A percentile compares a stretch with the other conserved stretches of the same genome.
Conservation (phyloP, 2,888 invertebrate species). For the Chrysolina haemoptera region DNA sequence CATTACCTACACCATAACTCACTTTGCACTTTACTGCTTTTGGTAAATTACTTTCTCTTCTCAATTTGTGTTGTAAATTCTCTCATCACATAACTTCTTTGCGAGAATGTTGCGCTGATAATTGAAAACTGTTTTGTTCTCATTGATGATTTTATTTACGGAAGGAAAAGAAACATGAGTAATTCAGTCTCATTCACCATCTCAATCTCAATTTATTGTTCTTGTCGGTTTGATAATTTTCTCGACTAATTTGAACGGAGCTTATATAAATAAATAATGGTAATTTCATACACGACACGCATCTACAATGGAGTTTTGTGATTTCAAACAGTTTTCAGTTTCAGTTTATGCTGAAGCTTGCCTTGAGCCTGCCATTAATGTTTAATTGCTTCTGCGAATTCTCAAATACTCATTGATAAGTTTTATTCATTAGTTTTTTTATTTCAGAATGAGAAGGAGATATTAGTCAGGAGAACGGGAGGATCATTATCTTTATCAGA, state of each 20-base stretch:
- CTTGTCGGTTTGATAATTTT: too few species aligned
- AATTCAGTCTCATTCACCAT: too few species aligned
- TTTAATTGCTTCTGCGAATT: background rate
- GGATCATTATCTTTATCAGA: slow-evolving; percentile 88
- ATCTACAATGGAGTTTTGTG: slow-evolving; percentile 3
- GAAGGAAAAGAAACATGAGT: too few species aligned
- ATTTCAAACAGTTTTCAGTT: too few species aligned
- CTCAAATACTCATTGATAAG: background rate
- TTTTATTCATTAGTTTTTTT: background rate
- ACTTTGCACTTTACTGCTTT: slow-evolving; percentile 33
- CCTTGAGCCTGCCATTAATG: background rate
- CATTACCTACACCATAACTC: slow-evolving; percentile 40
- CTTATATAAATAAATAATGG: too few species aligned
- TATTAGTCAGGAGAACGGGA: slow-evolving; percentile 75
- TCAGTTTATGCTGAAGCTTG: background rate
- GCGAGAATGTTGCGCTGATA: background rate
- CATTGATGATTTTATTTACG: too few species aligned
- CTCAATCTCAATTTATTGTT: too few species aligned
- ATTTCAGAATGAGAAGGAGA: slow-evolving; percentile 37
- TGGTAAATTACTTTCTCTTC: slow-evolving; percentile 15
- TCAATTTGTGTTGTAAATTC: background rate
- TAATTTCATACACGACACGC: too few species aligned
- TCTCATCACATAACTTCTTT: background rate
- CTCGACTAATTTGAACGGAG: too few species aligned
- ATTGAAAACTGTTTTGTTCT: background rate